Percentiles rank a stretch among this genome's conserved stretches.
Evolutionary conservation across 2,113 vertebrate genomes (phyloP).

Genomic region (Lanius ludovicianus): DNA sequence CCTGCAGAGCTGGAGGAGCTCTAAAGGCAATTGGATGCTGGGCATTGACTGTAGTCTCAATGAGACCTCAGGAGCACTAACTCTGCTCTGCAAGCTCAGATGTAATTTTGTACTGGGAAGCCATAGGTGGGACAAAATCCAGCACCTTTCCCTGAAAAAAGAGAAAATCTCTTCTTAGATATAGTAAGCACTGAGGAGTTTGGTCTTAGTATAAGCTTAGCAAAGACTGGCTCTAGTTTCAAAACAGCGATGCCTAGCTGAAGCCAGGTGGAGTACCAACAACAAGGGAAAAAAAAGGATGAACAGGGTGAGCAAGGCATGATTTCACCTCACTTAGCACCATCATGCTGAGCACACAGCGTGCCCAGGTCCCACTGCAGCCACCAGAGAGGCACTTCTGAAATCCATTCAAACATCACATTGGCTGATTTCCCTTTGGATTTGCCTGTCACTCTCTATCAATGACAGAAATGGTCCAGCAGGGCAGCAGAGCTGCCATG

Average conservation of each 20-base stretch:
- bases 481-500: not conserved
- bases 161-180: not conserved
- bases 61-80: not conserved
- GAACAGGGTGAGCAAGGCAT: not conserved
- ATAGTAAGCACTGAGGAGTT: not conserved
- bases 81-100: not conserved
- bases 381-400: not conserved
- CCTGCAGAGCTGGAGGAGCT: not conserved
- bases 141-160: not conserved
- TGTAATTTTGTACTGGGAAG: not conserved
- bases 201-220: not conserved
- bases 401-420: not conserved
- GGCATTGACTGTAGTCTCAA: not conserved
- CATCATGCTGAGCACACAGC: not conserved
- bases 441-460: not conserved
- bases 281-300: accelerated
- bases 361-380: not conserved
- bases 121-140: not conserved
- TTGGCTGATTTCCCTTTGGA: not conserved
- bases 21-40: accelerated
- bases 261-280: not conserved
- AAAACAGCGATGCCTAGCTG: not conserved
- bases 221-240: not conserved
- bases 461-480: accelerated
- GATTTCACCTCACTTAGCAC: not conserved